phyloP scores from a whole-genome alignment of 92 coral and sea anemone species.

The Phenganax subtilis region DNA sequence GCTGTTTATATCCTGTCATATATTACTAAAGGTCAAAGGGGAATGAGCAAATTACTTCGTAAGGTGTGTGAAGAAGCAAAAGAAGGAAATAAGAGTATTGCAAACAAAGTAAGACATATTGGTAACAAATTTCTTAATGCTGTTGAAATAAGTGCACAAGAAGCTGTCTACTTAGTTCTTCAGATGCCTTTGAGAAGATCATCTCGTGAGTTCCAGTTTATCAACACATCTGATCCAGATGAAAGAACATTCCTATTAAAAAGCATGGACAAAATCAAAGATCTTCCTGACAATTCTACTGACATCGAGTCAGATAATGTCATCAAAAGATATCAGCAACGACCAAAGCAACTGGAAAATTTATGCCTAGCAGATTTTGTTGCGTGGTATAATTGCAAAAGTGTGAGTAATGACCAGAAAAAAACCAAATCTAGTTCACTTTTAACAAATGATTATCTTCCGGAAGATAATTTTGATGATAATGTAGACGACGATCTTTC shows the following conservation, averaged over 20 bases:
- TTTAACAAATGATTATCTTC: too few species aligned
- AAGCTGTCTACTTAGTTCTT: neutral
- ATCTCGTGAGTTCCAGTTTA: conserved; percentile 1
- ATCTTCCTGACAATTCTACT: conserved; percentile 43
- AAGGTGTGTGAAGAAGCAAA: too few species aligned
- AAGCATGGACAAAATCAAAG: neutral
- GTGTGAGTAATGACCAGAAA: too few species aligned
- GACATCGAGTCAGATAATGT: conserved; percentile 39
- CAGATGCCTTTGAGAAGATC: conserved; percentile 22
- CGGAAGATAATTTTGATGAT: too few species aligned
- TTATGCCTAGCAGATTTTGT: neutral
- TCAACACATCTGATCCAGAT: neutral
- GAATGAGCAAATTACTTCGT: too few species aligned
- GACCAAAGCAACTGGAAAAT: conserved; percentile 21
- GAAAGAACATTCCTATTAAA: neutral
- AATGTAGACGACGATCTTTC: too few species aligned
- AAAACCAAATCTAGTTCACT: too few species aligned
- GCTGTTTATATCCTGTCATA: neutral
- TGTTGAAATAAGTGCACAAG: neutral
- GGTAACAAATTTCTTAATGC: too few species aligned
- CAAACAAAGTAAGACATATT: too few species aligned
- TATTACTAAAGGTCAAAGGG: too few species aligned
- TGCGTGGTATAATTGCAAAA: neutral
- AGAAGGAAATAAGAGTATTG: too few species aligned
- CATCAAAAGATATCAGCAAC: conserved; percentile 42